These are phyloP conservation scores for Agonopterix arenella DNA, from an alignment of 2,888 invertebrate genomes.

Conservation along the genomic window DNA sequence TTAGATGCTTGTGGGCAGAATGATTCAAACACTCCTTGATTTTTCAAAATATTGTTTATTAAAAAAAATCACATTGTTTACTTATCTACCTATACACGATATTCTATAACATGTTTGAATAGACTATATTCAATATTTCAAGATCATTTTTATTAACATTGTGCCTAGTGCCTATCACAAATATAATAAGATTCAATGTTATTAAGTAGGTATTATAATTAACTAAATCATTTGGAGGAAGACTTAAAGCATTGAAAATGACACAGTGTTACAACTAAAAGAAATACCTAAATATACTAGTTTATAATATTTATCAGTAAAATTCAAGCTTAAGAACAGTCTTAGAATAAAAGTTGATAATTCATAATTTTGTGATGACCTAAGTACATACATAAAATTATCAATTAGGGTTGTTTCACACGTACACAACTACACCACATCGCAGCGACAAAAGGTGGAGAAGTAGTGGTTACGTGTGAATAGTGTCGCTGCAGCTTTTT, in stretches of 20 bases:
- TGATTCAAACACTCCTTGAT: not conserved
- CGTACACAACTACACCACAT: too few species aligned
- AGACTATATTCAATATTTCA: slow-evolving; percentile 17
- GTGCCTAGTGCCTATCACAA: not conserved
- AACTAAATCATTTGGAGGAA: not conserved
- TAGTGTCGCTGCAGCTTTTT: too few species aligned
- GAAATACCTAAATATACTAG: not conserved
- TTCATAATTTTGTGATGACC: slow-evolving; percentile 25
- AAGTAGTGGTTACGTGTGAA: too few species aligned
- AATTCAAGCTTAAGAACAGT: slow-evolving; percentile 26
- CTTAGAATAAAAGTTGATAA: slow-evolving; percentile 24
- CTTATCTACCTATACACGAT: not conserved
- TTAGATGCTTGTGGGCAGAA: too few species aligned
- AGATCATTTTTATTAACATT: slow-evolving; percentile 21
- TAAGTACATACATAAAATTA: not conserved
- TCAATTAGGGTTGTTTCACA: slow-evolving; percentile 6
- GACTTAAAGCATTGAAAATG: slow-evolving; percentile 39
- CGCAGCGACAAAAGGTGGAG: too few species aligned
- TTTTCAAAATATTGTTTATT: slow-evolving; percentile 32
- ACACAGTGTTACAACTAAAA: slow-evolving; percentile 20
- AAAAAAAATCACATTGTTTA: slow-evolving; percentile 28
- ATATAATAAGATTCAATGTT: not conserved
- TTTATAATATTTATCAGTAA: slow-evolving; percentile 12
- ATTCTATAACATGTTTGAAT: slow-evolving; percentile 15
- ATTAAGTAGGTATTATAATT: not conserved